These are phyloP conservation scores for Adelosebastes latens DNA, from an alignment of 2,797 vertebrate genomes.

Conservation along the genomic window DNA sequence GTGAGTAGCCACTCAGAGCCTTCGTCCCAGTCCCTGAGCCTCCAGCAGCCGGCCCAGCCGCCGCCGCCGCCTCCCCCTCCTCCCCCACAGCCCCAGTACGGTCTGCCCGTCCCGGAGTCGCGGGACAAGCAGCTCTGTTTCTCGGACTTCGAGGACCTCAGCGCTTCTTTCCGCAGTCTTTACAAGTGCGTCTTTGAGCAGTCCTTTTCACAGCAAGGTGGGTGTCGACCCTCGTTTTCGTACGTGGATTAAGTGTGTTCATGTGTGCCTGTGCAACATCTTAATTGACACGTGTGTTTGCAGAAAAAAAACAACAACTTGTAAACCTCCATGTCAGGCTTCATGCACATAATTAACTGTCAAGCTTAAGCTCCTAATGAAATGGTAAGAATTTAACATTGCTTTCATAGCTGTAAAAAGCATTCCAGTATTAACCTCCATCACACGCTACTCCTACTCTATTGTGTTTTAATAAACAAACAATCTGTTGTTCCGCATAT, in stretches of 20 bases:
- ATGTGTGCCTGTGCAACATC: conserved; percentile 17
- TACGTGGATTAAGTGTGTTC: conserved; percentile 1
- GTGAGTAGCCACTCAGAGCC: conserved; percentile 86
- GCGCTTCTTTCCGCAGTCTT: conserved; percentile 89
- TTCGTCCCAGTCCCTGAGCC: conserved; percentile 84
- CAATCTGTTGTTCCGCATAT: conserved; percentile 79
- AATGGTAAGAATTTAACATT: conserved; percentile 53
- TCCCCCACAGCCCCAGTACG: conserved; percentile 81
- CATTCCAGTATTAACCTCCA: conserved; percentile 61
- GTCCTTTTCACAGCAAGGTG: conserved; percentile 88
- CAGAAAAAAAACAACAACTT: not conserved
- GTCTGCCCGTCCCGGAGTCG: conserved; percentile 83
- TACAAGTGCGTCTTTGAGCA: conserved; percentile 91
- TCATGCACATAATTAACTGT: conserved; percentile 72
- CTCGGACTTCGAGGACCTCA: conserved; percentile 90
- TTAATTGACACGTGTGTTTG: conserved; percentile 27
- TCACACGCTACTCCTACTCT: conserved; percentile 52
- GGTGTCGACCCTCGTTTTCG: conserved; percentile 44
- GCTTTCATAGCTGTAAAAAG: conserved; percentile 54
- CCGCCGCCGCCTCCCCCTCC: conserved; percentile 60
- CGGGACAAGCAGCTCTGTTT: conserved; percentile 86
- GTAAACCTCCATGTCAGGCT: conserved; percentile 47
- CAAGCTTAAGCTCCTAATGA: conserved; percentile 55
- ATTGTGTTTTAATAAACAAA: conserved; percentile 81
- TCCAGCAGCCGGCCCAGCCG: conserved; percentile 76